phyloP scores from a whole-genome alignment of 2,797 vertebrate genomes.

The Trematomus bernacchii region DNA sequence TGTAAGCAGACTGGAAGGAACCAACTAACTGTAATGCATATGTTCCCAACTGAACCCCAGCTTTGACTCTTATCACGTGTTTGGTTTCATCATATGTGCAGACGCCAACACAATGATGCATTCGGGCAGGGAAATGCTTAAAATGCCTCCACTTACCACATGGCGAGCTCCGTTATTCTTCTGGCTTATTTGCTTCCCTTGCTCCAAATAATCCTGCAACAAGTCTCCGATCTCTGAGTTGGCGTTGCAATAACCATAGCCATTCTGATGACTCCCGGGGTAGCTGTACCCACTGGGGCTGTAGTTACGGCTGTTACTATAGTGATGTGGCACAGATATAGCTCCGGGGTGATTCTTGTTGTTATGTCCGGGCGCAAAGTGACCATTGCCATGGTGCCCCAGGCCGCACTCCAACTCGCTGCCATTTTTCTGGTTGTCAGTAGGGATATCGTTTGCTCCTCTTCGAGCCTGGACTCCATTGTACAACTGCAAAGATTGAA shows the following conservation, averaged over 20 bases:
- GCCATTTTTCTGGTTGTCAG: constrained; percentile 75
- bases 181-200: constrained; percentile 68
- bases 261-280: constrained; percentile 62
- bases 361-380: constrained; percentile 49
- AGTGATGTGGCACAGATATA: constrained; percentile 50
- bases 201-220: constrained; percentile 82
- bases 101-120: constrained; percentile 48
- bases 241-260: constrained; percentile 60
- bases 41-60: constrained; percentile 47
- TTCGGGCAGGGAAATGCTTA: constrained; percentile 5
- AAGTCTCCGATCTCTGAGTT: constrained; percentile 81
- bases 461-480: constrained; percentile 95
- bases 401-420: constrained; percentile 72
- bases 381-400: constrained; percentile 48
- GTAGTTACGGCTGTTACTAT: constrained; percentile 61
- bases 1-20: constrained; percentile 63
- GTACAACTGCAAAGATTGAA: constrained; percentile 89
- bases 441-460: constrained; percentile 82
- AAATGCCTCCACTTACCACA: constrained; percentile 85
- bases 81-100: constrained; percentile 61
- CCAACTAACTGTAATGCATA: constrained; percentile 70
- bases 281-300: constrained; percentile 54
- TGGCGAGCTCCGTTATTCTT: constrained; percentile 86
- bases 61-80: constrained; percentile 55
- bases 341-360: constrained; percentile 49